Percentiles rank a stretch among this genome's conserved stretches.
These are phyloP conservation scores for Ctenopoma kingsleyae DNA, from an alignment of 2,797 vertebrate species.

Conservation along the genomic window DNA sequence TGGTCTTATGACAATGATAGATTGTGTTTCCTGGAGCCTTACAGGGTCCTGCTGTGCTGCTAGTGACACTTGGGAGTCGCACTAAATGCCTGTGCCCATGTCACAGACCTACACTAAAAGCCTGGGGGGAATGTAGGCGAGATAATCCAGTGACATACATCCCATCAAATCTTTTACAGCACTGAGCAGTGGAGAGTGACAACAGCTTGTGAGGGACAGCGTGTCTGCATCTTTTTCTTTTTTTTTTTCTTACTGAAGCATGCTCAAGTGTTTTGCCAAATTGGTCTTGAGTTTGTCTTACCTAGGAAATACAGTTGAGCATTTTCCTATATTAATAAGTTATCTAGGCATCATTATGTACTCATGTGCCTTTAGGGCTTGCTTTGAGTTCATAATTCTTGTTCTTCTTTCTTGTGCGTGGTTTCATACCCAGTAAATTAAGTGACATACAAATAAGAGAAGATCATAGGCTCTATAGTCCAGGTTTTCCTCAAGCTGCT, in stretches of 20 bases:
- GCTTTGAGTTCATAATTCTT: constrained; percentile 34
- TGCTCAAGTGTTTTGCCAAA: constrained; percentile 31
- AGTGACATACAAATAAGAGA: constrained; percentile 18
- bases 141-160: constrained; percentile 76
- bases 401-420: not conserved
- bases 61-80: constrained; percentile 79
- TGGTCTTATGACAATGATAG: constrained; percentile 81
- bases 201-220: constrained; percentile 29
- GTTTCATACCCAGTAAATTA: constrained; percentile 25
- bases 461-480: constrained; percentile 8
- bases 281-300: constrained; percentile 10
- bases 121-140: constrained; percentile 63
- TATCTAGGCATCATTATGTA: constrained; percentile 15
- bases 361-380: constrained; percentile 5
- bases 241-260: constrained; percentile 24
- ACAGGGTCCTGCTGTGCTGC: constrained; percentile 73
- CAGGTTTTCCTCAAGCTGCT: constrained; percentile 7
- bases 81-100: constrained; percentile 76
- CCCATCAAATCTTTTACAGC: constrained; percentile 71
- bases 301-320: constrained; percentile 20
- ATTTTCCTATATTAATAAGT: constrained; percentile 28
- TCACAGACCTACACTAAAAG: constrained; percentile 71
- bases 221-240: constrained; percentile 18
- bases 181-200: constrained; percentile 58
- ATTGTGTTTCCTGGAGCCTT: constrained; percentile 80